phyloP scores from a whole-genome alignment of 2,797 vertebrate species.

The Coccyzus lansbergi region DNA sequence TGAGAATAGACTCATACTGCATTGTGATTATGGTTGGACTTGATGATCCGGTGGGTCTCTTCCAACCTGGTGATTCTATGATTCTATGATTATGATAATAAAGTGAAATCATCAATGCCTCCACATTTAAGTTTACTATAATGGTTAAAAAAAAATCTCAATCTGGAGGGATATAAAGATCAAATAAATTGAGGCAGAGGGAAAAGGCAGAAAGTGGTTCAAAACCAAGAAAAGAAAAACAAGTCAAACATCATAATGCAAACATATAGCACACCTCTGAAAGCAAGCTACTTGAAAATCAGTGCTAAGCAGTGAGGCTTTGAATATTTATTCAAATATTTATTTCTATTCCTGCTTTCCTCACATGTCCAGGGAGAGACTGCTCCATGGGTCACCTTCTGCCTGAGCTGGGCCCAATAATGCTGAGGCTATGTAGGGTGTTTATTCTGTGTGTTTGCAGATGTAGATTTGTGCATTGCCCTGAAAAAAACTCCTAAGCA shows the following conservation, averaged over 20 bases:
- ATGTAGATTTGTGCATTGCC: neutral
- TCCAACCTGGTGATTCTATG: too few species aligned
- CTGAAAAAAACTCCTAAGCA: neutral
- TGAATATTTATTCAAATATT: neutral
- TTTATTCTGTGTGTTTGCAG: neutral
- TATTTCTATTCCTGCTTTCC: constrained; percentile 2
- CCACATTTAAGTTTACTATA: neutral
- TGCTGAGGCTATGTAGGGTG: neutral
- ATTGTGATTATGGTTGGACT: neutral
- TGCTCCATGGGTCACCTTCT: neutral
- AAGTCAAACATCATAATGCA: neutral
- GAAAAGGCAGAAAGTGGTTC: neutral
- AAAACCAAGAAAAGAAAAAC: neutral
- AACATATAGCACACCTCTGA: neutral
- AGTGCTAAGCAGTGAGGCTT: neutral
- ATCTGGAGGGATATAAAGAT: neutral
- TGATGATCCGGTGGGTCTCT: too few species aligned
- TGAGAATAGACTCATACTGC: neutral
- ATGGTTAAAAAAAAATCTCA: neutral
- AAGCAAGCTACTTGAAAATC: neutral
- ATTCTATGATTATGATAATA: too few species aligned
- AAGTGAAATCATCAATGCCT: neutral
- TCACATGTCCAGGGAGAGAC: neutral
- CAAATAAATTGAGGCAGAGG: neutral
- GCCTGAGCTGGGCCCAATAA: neutral